These are phyloP conservation scores for Cryptus armator DNA, from an alignment of 2,888 invertebrate species.

Conservation along the genomic window DNA sequence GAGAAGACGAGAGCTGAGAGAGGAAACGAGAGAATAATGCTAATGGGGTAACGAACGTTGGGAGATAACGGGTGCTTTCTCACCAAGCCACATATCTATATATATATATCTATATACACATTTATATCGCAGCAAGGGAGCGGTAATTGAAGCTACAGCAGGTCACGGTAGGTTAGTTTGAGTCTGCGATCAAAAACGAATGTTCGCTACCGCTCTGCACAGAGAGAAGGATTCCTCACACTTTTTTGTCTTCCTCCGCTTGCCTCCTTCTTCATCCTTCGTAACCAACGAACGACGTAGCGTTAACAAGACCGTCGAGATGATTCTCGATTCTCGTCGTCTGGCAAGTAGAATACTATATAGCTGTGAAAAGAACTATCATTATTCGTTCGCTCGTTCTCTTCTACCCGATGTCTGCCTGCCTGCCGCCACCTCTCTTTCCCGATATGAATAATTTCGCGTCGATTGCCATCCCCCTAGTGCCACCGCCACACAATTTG, in stretches of 20 bases:
- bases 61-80: no score
- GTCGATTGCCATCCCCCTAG: slow-evolving; percentile 39
- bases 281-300: background rate
- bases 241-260: background rate
- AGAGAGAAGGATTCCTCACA: background rate
- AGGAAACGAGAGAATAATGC: slow-evolving; percentile 9
- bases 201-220: background rate
- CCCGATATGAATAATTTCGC: slow-evolving; percentile 60
- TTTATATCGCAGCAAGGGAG: background rate
- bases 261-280: background rate
- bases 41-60: no score
- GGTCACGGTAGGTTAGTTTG: background rate
- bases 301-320: background rate
- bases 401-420: slow-evolving; percentile 19
- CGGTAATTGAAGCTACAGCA: slow-evolving; percentile 42
- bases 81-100: no score
- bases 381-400: background rate
- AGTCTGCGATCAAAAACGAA: slow-evolving; percentile 15
- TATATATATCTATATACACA: background rate
- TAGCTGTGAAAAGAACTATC: background rate
- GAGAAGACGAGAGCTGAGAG: background rate
- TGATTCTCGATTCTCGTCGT: background rate
- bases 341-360: background rate
- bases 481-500: slow-evolving; percentile 55
- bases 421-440: slow-evolving; percentile 2